Percentiles rank a stretch among this genome's conserved stretches.
phyloP scores from a whole-genome alignment of 1,140 invertebrate species.

The Bombus vancouverensis region DNA sequence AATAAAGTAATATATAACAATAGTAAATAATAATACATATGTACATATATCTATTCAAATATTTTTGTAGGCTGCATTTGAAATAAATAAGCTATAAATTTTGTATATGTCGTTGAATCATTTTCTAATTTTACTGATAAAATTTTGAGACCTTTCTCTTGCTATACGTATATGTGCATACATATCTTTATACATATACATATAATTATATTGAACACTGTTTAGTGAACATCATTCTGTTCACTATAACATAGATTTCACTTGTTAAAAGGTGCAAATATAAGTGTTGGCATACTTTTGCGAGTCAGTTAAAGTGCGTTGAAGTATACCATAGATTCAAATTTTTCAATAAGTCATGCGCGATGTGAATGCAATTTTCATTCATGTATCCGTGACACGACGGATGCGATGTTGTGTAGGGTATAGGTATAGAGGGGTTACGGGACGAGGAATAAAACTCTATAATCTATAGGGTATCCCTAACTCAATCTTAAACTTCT shows the following conservation, averaged over 20 bases:
- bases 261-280: background rate
- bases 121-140: background rate
- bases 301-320: background rate
- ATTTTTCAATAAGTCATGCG: slow-evolving; percentile 47
- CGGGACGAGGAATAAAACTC: background rate
- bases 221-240: background rate
- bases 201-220: background rate
- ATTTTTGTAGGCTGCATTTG: too few species aligned
- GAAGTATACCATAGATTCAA: slow-evolving; percentile 22
- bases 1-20: too few species aligned
- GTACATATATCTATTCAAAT: too few species aligned
- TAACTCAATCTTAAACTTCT: background rate
- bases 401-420: slow-evolving; percentile 8
- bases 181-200: background rate
- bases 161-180: too few species aligned
- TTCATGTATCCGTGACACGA: slow-evolving; percentile 60
- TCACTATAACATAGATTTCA: background rate
- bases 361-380: slow-evolving; percentile 61
- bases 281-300: background rate
- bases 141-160: background rate
- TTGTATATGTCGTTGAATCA: too few species aligned
- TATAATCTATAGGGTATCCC: slow-evolving; percentile 35
- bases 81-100: too few species aligned
- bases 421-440: slow-evolving; percentile 13
- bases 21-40: too few species aligned